Evolutionary conservation across 2,113 vertebrate genomes (phyloP).

Genomic region (Cyanoramphus novaezelandiae): DNA sequence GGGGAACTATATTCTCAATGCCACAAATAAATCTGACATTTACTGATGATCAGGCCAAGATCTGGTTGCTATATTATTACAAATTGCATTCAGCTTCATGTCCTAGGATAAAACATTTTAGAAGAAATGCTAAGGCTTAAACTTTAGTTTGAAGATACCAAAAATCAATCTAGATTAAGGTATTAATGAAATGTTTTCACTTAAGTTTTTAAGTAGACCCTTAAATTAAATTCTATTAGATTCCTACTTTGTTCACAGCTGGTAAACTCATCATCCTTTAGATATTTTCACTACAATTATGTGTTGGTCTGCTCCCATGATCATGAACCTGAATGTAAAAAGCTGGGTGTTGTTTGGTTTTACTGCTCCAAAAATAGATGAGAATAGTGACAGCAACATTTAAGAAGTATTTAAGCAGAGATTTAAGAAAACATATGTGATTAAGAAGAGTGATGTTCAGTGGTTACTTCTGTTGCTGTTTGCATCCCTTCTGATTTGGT

Average conservation of each 20-base stretch:
- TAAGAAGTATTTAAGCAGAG: not conserved
- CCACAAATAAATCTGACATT: not conserved
- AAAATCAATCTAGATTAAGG: not conserved
- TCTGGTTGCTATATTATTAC: not conserved
- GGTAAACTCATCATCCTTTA: not conserved
- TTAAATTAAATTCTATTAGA: not conserved
- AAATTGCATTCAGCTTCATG: not conserved
- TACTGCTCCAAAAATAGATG: not conserved
- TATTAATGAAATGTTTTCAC: not conserved
- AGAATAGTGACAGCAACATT: not conserved
- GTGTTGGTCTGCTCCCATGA: not conserved
- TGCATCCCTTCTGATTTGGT: not conserved
- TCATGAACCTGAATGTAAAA: not conserved
- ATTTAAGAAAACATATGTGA: not conserved
- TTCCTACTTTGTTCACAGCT: not conserved
- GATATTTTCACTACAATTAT: not conserved
- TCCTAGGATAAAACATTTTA: not conserved
- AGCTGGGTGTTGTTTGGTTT: not conserved
- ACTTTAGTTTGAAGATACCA: not conserved
- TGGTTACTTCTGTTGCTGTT: not conserved
- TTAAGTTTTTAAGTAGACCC: not conserved
- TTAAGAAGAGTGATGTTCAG: not conserved
- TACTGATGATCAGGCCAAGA: not conserved
- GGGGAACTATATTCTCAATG: not conserved
- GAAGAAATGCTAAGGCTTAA: not conserved